Percentiles rank a stretch among this genome's conserved stretches.
phyloP scores from a whole-genome alignment of 2,113 vertebrate species.

The Scolopax mira region DNA sequence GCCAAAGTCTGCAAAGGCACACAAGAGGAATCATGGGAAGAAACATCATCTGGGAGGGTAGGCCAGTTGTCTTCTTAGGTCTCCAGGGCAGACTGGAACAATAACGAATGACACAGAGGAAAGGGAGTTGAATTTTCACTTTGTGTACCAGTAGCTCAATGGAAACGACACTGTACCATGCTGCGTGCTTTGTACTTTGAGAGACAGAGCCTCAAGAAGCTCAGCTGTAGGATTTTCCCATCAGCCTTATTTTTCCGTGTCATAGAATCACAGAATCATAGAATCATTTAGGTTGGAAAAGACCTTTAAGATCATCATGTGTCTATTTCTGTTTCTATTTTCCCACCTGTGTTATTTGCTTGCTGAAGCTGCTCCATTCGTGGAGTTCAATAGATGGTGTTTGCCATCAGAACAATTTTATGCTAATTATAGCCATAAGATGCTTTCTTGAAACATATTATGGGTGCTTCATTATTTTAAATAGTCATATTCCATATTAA shows the following conservation, averaged over 20 bases:
- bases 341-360: slow-evolving; percentile 58
- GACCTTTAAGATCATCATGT: not conserved
- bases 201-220: not conserved
- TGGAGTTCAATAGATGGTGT: slow-evolving; percentile 71
- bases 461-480: slow-evolving; percentile 76
- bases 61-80: not conserved
- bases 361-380: slow-evolving; percentile 45
- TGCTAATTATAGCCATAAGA: slow-evolving; percentile 80
- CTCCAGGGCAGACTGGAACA: not conserved
- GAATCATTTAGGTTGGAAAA: not conserved
- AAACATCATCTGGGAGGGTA: not conserved
- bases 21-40: not conserved
- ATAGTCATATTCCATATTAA: slow-evolving; percentile 76
- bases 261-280: not conserved
- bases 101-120: not conserved
- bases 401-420: slow-evolving; percentile 78
- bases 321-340: slow-evolving; percentile 31
- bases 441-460: slow-evolving; percentile 74
- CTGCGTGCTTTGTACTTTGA: not conserved
- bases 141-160: not conserved
- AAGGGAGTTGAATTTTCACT: not conserved
- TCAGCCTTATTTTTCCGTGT: not conserved
- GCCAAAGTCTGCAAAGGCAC: not conserved
- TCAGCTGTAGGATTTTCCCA: not conserved
- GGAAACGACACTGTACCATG: not conserved